Percentiles rank a stretch among this genome's conserved stretches.
These are phyloP conservation scores for Sebastes taczanowskii DNA, from an alignment of 2,797 vertebrate species.

Conservation along the genomic window DNA sequence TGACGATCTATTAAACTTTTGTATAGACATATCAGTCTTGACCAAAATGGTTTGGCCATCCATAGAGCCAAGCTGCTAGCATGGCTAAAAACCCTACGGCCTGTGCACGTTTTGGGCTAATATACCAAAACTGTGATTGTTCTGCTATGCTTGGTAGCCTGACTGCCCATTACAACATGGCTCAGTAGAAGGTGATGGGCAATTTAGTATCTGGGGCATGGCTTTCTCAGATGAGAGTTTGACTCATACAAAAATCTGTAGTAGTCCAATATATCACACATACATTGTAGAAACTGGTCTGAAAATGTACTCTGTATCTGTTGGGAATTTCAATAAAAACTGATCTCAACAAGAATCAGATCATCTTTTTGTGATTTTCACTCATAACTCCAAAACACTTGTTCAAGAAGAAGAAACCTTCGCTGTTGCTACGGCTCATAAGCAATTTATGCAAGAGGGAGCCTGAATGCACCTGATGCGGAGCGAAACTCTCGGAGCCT, in stretches of 20 bases:
- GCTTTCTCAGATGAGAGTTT: neutral
- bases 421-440: neutral
- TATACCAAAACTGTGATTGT: neutral
- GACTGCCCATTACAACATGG: constrained; percentile 30
- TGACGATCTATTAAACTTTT: neutral
- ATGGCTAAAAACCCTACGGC: neutral
- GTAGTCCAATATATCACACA: constrained; percentile 2
- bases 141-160: neutral
- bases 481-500: neutral
- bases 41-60: neutral
- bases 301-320: neutral
- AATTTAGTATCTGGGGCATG: constrained; percentile 23
- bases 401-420: neutral
- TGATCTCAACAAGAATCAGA: neutral
- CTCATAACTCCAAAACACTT: neutral
- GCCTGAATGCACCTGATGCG: constrained; percentile 32
- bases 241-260: neutral
- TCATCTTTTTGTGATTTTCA: neutral
- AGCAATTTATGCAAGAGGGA: constrained; percentile 22
- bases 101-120: neutral
- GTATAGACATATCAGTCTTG: neutral
- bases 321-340: neutral
- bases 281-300: neutral
- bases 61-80: neutral
- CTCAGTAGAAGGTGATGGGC: constrained; percentile 32